These are phyloP conservation scores for Syrphus vitripennis DNA, from an alignment of 2,888 invertebrate genomes.

Conservation along the genomic window DNA sequence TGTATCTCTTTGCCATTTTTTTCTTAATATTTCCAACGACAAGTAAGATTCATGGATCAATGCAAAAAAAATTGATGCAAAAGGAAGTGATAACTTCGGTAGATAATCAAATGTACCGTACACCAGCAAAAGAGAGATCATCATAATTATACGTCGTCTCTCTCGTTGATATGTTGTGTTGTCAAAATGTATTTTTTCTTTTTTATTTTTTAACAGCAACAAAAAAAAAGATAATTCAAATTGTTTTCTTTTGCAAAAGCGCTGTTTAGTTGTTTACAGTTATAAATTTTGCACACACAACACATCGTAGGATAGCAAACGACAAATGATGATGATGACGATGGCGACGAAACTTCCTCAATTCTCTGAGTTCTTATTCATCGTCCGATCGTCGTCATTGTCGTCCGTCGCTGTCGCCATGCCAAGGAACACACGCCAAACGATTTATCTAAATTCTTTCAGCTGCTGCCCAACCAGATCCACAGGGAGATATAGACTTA, in stretches of 20 bases:
- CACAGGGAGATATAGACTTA: background rate
- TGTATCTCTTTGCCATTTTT: constrained; percentile 23
- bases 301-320: background rate
- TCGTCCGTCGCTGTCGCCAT: too few species aligned
- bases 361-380: background rate
- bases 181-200: background rate
- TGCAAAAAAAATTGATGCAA: constrained; percentile 7
- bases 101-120: background rate
- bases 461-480: background rate
- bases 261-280: constrained; percentile 55
- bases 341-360: constrained; percentile 30
- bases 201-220: background rate
- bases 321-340: constrained; percentile 19
- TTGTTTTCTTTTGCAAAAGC: background rate
- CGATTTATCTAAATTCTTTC: constrained; percentile 38
- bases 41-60: background rate
- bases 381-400: too few species aligned
- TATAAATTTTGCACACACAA: constrained; percentile 59
- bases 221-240: constrained; percentile 50
- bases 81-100: constrained; percentile 25
- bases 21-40: background rate
- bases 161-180: background rate
- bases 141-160: constrained; percentile 21
- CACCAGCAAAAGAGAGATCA: constrained; percentile 21
- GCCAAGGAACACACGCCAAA: constrained; percentile 1